Percentiles rank a stretch among this genome's conserved stretches.
Conservation (phyloP, 2,888 invertebrate species). For the Cryptus viduatorius region DNA sequence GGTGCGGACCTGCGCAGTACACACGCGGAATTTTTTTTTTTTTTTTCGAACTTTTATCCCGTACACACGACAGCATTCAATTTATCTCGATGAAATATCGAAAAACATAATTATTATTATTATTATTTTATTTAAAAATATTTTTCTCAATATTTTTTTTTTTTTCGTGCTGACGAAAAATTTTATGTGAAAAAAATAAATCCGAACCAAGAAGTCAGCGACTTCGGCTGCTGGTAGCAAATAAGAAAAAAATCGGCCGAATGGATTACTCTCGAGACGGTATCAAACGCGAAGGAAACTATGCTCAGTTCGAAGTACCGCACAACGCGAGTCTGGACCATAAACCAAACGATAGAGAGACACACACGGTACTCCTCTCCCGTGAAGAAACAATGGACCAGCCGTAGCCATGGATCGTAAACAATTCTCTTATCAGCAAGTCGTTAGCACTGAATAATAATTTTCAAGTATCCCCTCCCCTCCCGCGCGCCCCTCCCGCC, state of each 20-base stretch:
- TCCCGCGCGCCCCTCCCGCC: neutral
- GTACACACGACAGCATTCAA: too few species aligned
- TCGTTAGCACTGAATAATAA: slow-evolving; percentile 78
- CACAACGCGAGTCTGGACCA: slow-evolving; percentile 59
- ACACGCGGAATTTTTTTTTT: too few species aligned
- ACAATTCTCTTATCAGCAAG: slow-evolving; percentile 77
- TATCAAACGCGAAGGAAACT: slow-evolving; percentile 17
- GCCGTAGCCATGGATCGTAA: slow-evolving; percentile 75
- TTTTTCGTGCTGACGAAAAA: too few species aligned
- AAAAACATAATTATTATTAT: too few species aligned
- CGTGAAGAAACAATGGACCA: slow-evolving; percentile 76
- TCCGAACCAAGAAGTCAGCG: neutral
- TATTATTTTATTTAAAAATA: too few species aligned
- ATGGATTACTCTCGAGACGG: slow-evolving; percentile 11
- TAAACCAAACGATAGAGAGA: slow-evolving; percentile 78
- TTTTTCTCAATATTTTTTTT: too few species aligned
- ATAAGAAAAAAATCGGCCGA: neutral
- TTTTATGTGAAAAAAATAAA: neutral
- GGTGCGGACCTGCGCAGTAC: too few species aligned
- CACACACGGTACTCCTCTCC: slow-evolving; percentile 74
- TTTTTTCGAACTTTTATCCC: too few species aligned
- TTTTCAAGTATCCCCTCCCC: slow-evolving; percentile 66
- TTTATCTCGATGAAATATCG: too few species aligned
- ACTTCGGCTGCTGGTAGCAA: neutral
- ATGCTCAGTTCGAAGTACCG: slow-evolving; percentile 30